phyloP scores from a whole-genome alignment of 1,140 invertebrate genomes.

The Drosophila azteca region DNA sequence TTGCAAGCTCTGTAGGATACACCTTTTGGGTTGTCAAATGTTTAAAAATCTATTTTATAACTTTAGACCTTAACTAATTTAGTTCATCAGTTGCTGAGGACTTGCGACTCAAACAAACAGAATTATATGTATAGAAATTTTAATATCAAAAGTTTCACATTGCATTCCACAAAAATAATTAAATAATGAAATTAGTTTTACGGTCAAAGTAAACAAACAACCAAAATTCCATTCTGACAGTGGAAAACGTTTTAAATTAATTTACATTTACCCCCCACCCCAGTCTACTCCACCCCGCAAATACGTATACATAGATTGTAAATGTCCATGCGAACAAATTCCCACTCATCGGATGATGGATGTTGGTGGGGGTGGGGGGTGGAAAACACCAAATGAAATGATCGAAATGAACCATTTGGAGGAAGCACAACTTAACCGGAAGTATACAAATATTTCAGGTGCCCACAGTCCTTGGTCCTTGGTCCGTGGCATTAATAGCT shows the following conservation, averaged over 20 bases:
- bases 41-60: too few relatives aligned
- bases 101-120: too few relatives aligned
- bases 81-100: too few relatives aligned
- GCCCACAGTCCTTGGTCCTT: background rate
- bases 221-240: too few relatives aligned
- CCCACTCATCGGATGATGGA: constrained; percentile 11
- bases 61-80: too few relatives aligned
- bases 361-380: constrained; percentile 11
- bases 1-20: too few relatives aligned
- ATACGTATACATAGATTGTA: constrained; percentile 1
- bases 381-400: constrained; percentile 20
- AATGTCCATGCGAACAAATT: constrained; percentile 11
- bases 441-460: constrained; percentile 29
- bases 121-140: too few relatives aligned
- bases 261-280: background rate
- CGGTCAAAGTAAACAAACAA: background rate
- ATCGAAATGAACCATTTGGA: constrained; percentile 30
- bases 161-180: too few relatives aligned
- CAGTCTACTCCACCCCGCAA: too few relatives aligned
- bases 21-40: too few relatives aligned
- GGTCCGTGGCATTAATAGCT: constrained; percentile 34
- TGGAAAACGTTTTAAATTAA: constrained; percentile 4
- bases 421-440: constrained; percentile 10
- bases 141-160: too few relatives aligned
- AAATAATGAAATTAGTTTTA: too few relatives aligned